These are phyloP conservation scores for Allobates femoralis DNA, from an alignment of 2,797 vertebrate species.

Conservation along the genomic window DNA sequence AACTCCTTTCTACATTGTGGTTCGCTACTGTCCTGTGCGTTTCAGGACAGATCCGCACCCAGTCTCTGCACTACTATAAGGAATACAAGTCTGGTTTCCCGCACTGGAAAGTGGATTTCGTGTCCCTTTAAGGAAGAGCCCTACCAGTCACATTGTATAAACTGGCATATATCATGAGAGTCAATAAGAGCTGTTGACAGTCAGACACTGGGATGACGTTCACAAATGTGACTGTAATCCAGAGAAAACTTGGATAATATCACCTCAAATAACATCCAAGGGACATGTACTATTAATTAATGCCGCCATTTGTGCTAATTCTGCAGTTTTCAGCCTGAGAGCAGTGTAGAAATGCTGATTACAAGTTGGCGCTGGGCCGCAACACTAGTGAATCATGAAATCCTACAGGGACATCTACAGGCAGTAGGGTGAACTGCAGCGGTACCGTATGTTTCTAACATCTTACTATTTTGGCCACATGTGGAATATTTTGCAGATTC, in stretches of 20 bases:
- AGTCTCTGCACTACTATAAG: too few species aligned
- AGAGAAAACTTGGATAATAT: background rate
- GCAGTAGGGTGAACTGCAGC: conserved; percentile 5
- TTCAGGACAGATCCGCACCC: too few species aligned
- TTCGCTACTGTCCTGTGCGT: too few species aligned
- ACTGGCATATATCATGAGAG: background rate
- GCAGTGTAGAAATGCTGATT: background rate
- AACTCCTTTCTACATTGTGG: too few species aligned
- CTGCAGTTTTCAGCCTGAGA: background rate
- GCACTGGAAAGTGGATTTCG: too few species aligned
- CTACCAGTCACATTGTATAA: too few species aligned
- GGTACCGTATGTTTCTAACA: background rate
- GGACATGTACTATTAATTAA: background rate
- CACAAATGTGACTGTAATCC: too few species aligned
- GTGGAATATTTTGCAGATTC: too few species aligned
- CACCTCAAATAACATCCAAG: background rate
- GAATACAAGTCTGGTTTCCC: too few species aligned
- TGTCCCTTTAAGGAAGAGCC: too few species aligned
- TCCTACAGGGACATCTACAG: conserved; percentile 44
- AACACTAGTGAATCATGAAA: background rate
- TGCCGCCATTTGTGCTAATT: background rate
- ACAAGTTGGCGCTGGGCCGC: background rate
- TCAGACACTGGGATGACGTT: background rate
- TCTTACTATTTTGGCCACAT: background rate
- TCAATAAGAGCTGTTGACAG: background rate